These are phyloP conservation scores for Heterodera schachtii DNA, from an alignment of 1,140 invertebrate genomes.

Conservation along the genomic window DNA sequence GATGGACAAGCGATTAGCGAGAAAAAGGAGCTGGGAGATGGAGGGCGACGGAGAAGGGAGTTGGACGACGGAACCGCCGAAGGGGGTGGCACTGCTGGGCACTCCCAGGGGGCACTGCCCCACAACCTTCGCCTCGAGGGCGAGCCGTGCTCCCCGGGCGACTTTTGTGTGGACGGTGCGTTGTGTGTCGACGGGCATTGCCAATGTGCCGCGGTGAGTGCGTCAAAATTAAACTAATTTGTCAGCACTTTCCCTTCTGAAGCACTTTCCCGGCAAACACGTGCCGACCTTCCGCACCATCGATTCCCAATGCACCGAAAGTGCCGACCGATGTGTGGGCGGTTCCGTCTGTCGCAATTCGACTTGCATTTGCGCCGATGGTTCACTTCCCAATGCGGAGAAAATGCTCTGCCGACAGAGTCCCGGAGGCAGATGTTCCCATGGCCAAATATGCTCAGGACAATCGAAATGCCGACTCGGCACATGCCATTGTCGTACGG, in stretches of 20 bases:
- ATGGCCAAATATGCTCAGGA: constrained; percentile 44
- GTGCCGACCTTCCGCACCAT: constrained; percentile 41
- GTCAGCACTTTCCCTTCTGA: constrained; percentile 3
- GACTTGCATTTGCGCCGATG: constrained; percentile 45
- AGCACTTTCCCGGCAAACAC: constrained; percentile 4
- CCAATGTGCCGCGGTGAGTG: constrained; percentile 33
- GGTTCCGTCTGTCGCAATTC: constrained; percentile 41
- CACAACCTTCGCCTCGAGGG: constrained; percentile 31
- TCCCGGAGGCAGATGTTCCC: constrained; percentile 39
- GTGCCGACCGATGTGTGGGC: constrained; percentile 41
- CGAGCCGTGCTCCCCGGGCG: constrained; percentile 42
- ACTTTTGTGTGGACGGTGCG: constrained; percentile 48
- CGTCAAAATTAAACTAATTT: constrained; percentile 8
- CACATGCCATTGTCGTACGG: constrained; percentile 40
- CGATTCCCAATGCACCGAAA: constrained; percentile 24
- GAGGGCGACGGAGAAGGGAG: neutral
- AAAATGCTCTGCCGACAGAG: constrained; percentile 40
- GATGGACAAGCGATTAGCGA: neutral
- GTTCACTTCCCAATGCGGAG: constrained; percentile 23
- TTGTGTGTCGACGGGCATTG: constrained; percentile 37
- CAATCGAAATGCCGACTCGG: constrained; percentile 40
- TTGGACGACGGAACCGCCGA: neutral
- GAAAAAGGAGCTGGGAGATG: neutral
- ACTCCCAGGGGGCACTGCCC: constrained; percentile 7
- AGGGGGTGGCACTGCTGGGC: neutral